phyloP scores from a whole-genome alignment of 2,888 invertebrate genomes.

The Himalopsyche kuldschensis region DNA sequence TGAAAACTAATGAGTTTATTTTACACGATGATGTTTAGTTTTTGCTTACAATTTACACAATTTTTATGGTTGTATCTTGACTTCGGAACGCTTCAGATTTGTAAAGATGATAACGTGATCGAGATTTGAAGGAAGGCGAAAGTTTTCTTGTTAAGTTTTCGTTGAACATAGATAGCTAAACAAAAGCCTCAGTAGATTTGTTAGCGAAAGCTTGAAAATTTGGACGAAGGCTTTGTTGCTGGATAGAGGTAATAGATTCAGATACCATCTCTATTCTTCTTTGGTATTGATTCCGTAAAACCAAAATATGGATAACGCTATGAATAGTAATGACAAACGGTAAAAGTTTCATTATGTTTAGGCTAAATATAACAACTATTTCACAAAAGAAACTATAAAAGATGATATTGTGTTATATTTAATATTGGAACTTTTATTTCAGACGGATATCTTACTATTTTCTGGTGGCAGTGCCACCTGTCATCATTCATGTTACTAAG shows the following conservation, averaged over 20 bases:
- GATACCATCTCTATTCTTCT: not conserved
- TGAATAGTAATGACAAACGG: too few species aligned
- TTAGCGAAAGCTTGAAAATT: slow-evolving; percentile 9
- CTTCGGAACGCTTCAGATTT: not conserved
- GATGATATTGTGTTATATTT: too few species aligned
- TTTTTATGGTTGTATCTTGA: not conserved
- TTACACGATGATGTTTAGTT: too few species aligned
- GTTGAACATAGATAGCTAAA: slow-evolving; percentile 18
- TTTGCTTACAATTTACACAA: not conserved
- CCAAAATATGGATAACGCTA: not conserved
- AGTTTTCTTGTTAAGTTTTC: slow-evolving; percentile 23
- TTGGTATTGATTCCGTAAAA: not conserved
- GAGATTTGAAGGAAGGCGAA: slow-evolving; percentile 3
- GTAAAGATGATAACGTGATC: not conserved
- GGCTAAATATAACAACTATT: too few species aligned
- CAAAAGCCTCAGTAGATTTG: slow-evolving; percentile 14
- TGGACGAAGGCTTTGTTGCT: not conserved
- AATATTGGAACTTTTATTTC: too few species aligned
- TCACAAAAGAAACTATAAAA: too few species aligned
- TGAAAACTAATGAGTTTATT: too few species aligned
- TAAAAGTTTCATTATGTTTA: too few species aligned
- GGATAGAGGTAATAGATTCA: not conserved
- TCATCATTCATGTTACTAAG: too few species aligned
- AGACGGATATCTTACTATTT: too few species aligned
- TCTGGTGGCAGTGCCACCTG: too few species aligned